Base-by-base conservation (phyloP, 2,888 invertebrate species). In the Meloe dianella region DNA sequence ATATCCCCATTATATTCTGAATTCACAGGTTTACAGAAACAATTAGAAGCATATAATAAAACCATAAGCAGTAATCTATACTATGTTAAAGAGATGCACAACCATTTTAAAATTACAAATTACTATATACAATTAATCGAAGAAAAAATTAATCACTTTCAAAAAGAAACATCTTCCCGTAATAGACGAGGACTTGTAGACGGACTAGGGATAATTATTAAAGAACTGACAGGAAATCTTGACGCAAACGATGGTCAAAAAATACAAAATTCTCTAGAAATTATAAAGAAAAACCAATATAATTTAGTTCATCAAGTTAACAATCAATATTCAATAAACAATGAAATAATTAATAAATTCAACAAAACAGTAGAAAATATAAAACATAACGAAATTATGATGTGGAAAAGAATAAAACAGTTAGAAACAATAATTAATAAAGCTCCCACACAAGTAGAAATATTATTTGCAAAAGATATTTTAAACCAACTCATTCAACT, bases 361-460 rank as follows among this genome's bases (percentile, higher is more conserved):
- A 56, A 56, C 24, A 6, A 56, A 56, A 56, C 56, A 24, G 24
- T 56, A 5, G 2, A 24, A 27, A 8, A 56, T 22, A 56, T 56
- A 57, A 57, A 17, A 29, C 29, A 57, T 12, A 57, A 29, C 29
- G 57, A 57, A 57, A 7, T 17, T 9, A 5, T 29, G 0, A 57
- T 27, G 57, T 29, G 29, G 29, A 29, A n/a, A 29, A 6, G 27
- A 12, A 57, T 57, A 20, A 57, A 57, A 57, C 17, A 4, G 8
- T 57, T 57, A 29, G 57, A 29, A 32, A 7, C 57, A 57, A 57
- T 57, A 57, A 27, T 57, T 8, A 32, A 57, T 57, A 32, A 20
- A 57, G 20, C 57, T 17, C 0, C 57, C 8, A 57, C 57, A 29
- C 12, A 27, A 30, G 17, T 27, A 57, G 30, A 57, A 8, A 22